phyloP scores from a whole-genome alignment of 2,888 invertebrate species.

The Ochlodes sylvanus region DNA sequence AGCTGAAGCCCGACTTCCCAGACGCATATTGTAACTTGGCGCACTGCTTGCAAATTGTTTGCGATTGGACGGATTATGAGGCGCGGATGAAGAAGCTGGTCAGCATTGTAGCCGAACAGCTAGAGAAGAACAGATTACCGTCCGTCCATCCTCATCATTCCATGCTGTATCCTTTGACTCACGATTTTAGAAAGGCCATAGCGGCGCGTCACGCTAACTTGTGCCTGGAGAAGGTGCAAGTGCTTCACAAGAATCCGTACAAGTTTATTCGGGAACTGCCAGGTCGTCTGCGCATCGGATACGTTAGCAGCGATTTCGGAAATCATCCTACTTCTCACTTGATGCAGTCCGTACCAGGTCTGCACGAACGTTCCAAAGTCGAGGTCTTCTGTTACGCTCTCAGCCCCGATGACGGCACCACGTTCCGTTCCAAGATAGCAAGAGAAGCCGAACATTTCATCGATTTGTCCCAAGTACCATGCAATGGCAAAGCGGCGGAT shows the following conservation, averaged over 20 bases:
- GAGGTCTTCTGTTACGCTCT: conserved; percentile 98
- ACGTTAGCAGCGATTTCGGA: conserved; percentile 99
- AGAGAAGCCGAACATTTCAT: conserved; percentile 98
- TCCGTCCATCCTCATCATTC: conserved; percentile 99
- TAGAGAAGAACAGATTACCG: conserved; percentile 98
- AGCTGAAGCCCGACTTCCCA: conserved; percentile 99
- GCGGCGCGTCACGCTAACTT: conserved; percentile 98
- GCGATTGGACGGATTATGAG: conserved; percentile 99
- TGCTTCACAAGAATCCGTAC: conserved; percentile 95
- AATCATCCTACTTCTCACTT: conserved; percentile 99
- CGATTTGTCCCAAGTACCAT: conserved; percentile 96
- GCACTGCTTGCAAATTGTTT: conserved; percentile 99
- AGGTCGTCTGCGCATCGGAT: conserved; percentile 94
- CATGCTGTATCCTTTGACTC: conserved; percentile 99
- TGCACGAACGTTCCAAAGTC: conserved; percentile 93
- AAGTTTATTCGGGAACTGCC: conserved; percentile 90
- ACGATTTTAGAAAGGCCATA: conserved; percentile 97
- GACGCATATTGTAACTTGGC: conserved; percentile 99
- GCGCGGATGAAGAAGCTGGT: conserved; percentile 98
- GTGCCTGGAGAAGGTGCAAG: conserved; percentile 98
- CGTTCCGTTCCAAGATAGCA: conserved; percentile 98
- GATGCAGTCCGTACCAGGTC: conserved; percentile 99
- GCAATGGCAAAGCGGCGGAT: conserved; percentile 99
- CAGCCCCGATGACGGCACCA: conserved; percentile 98
- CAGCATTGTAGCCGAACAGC: conserved; percentile 98